Evolutionary conservation across 2,113 vertebrate genomes (phyloP).

Genomic region (Macquaria australasica): DNA sequence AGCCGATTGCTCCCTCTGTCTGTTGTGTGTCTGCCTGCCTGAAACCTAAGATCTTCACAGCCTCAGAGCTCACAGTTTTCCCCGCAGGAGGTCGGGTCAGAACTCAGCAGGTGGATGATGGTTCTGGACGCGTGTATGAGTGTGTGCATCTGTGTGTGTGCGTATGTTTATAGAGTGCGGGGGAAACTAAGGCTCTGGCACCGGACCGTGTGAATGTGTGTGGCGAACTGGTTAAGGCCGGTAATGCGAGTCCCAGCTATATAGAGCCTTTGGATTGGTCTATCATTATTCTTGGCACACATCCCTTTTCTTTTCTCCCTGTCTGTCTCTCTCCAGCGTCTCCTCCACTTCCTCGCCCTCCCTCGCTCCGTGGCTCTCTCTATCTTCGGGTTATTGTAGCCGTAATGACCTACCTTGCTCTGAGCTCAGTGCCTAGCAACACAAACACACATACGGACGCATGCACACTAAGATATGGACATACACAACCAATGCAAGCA

Average conservation of each 20-base stretch:
- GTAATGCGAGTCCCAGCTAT: constrained; percentile 59
- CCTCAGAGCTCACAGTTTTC: constrained; percentile 32
- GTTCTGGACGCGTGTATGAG: constrained; percentile 38
- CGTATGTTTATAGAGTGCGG: constrained; percentile 8
- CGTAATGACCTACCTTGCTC: constrained; percentile 76
- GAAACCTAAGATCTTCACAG: constrained; percentile 62
- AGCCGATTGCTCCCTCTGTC: constrained; percentile 28
- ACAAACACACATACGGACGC: constrained; percentile 8
- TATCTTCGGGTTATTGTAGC: constrained; percentile 71
- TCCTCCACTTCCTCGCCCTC: constrained; percentile 51
- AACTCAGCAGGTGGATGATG: constrained; percentile 72
- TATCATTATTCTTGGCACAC: constrained; percentile 82
- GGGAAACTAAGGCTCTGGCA: neutral
- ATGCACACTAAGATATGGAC: constrained; percentile 4
- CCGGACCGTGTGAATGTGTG: constrained; percentile 55
- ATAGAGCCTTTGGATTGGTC: constrained; percentile 73
- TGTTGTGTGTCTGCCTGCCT: constrained; percentile 33
- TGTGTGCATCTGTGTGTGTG: neutral
- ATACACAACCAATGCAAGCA: constrained; percentile 14
- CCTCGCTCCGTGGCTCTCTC: constrained; percentile 57
- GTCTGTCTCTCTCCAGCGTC: constrained; percentile 46
- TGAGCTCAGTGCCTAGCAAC: constrained; percentile 59
- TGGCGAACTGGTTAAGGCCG: constrained; percentile 66
- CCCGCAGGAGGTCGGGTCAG: constrained; percentile 66
- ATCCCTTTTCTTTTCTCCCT: constrained; percentile 50